Evolutionary conservation across 2,888 invertebrate genomes (phyloP), one percentile per base, ranked within the genome.

Genomic region (Ophion ellenae): DNA sequence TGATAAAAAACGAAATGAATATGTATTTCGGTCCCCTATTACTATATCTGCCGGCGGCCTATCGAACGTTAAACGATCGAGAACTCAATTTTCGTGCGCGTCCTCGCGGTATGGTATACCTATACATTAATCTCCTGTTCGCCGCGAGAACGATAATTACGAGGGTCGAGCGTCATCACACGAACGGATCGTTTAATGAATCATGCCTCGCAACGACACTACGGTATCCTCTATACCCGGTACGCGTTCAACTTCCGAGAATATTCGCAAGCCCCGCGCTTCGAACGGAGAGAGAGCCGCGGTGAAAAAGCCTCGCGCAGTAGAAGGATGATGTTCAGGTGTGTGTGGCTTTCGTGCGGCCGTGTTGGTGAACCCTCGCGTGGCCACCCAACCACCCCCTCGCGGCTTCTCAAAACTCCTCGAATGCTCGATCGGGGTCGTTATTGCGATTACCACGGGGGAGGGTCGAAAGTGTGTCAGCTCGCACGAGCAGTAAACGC

Each of bases 241-340:
- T 87, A 89, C 83, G 77, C 84, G 88, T 88, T 88, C 89, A 80
- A 81, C 77, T 91, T 91, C 91, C 85, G 87, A 83, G 91, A 91
- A 53, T 17, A 89, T 75, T 76, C 73, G 79, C 20, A 32, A 63
- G 47, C 70, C 70, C 63, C 70, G 61, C 40, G 40, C 40, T 5
- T 40, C 63, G 11, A 2, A 53, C 61, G 47, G 47, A 32, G 9
- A 7, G 40, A 6, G 40, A 40, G 9, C 7, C 40, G 40, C 9
- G 24, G 28, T 28, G 24, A 28, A 28, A 69, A 67, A 67, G 40
- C 40, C 40, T 40, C 40, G 40, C 40, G n/a, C n/a, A n/a, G 10
- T 11, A 67, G 9, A 36, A 36, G n/a, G 40, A 45, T 20, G 32
- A 64, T 17, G 66, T 10, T 32, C 61, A 45, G 36, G 61, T 69